Conservation (phyloP, 2,113 vertebrate genomes). For the Irena cyanogastra region DNA sequence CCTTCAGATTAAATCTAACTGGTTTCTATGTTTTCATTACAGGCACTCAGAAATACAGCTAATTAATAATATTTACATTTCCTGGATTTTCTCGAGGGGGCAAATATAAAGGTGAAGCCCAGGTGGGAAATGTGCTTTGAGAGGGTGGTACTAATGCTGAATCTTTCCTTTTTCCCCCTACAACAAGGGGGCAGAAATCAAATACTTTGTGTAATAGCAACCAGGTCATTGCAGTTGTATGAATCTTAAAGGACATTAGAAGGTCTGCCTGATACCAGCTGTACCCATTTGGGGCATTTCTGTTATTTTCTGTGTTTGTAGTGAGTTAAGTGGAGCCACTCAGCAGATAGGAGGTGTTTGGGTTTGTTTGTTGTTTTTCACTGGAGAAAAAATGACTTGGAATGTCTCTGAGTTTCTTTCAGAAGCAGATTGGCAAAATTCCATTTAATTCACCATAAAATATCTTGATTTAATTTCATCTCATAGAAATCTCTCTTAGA, state of each 20-base stretch:
- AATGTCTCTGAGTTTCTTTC: neutral
- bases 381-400: neutral
- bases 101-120: neutral
- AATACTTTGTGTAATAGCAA: neutral
- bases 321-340: neutral
- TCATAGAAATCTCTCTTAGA: neutral
- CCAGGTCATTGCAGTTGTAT: neutral
- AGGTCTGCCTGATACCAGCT: neutral
- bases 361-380: neutral
- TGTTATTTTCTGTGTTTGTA: neutral
- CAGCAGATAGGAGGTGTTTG: neutral
- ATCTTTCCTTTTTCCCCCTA: neutral
- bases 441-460: neutral
- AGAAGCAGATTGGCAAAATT: neutral
- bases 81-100: neutral
- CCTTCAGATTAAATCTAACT: neutral
- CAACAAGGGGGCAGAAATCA: neutral
- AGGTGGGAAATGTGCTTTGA: neutral
- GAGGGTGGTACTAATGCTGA: neutral
- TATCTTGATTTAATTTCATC: neutral
- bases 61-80: neutral
- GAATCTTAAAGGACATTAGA: neutral
- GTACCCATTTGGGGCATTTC: neutral
- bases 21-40: neutral
- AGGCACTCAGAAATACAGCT: neutral